These are phyloP conservation scores for Catotricha subobsoleta DNA, from an alignment of 2,888 invertebrate species.

Conservation along the genomic window DNA sequence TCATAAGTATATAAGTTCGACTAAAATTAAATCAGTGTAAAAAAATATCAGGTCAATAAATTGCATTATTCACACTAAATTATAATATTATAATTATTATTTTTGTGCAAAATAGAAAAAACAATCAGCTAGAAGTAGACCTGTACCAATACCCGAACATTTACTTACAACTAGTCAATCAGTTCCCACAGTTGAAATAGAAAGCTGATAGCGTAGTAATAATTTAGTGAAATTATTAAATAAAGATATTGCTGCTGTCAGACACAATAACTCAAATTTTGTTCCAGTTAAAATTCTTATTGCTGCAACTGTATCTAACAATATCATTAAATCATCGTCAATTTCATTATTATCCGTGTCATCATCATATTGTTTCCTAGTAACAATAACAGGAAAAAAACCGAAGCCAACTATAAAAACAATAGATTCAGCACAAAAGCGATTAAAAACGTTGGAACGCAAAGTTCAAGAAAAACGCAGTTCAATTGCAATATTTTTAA, in stretches of 20 bases:
- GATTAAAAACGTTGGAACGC: too few species aligned
- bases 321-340: too few species aligned
- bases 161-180: slow-evolving; percentile 41
- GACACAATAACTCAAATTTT: too few species aligned
- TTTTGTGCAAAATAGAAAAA: slow-evolving; percentile 44
- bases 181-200: slow-evolving; percentile 31
- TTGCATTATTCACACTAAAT: neutral
- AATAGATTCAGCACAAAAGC: too few species aligned
- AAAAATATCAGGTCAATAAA: neutral
- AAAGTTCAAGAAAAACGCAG: neutral
- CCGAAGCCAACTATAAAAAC: too few species aligned
- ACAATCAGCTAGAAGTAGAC: slow-evolving; percentile 54
- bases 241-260: neutral
- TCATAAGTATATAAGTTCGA: too few species aligned
- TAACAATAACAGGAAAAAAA: too few species aligned
- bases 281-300: too few species aligned
- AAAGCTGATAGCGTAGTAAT: slow-evolving; percentile 33
- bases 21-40: too few species aligned
- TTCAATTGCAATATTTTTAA: slow-evolving; percentile 2
- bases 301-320: too few species aligned
- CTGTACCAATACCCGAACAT: slow-evolving; percentile 61
- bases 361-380: too few species aligned
- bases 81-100: neutral
- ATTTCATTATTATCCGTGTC: too few species aligned
- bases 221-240: slow-evolving; percentile 3